Conservation (phyloP, 64 coral and sea anemone species). For the Astreopora myriophthalma region DNA sequence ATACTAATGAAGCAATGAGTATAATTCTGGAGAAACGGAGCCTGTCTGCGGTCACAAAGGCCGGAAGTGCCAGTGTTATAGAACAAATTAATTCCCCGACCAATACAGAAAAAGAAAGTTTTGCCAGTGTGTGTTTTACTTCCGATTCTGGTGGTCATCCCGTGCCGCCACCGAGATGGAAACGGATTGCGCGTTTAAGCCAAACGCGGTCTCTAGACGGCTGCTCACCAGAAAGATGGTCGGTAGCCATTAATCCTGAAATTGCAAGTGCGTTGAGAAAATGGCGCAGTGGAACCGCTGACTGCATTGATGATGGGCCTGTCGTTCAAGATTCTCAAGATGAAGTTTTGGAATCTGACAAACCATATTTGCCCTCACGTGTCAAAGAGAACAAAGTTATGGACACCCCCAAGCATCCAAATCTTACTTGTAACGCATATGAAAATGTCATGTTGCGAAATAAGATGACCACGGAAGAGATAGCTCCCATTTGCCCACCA, state of each 20-base stretch:
- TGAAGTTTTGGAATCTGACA: not conserved
- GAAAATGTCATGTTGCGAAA: not conserved
- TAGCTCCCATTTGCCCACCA: not conserved
- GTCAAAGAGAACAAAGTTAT: not conserved
- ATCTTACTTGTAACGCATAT: not conserved
- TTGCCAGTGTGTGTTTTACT: not conserved
- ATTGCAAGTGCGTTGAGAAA: constrained; percentile 1
- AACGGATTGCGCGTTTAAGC: not conserved
- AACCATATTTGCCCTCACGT: not conserved
- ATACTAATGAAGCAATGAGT: not conserved
- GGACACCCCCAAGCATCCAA: not conserved
- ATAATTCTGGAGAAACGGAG: constrained; percentile 15
- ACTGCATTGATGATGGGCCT: not conserved
- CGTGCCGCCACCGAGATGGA: constrained; percentile 17
- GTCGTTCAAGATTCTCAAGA: not conserved
- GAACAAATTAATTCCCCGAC: not conserved
- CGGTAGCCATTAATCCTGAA: not conserved
- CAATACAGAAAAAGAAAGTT: not conserved
- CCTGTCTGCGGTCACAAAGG: not conserved
- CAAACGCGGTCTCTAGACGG: not conserved
- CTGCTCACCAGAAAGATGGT: not conserved
- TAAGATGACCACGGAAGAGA: not conserved
- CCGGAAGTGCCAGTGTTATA: not conserved
- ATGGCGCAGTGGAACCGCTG: not conserved
- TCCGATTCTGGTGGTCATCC: not conserved